Conservation (phyloP, 2,888 invertebrate species). For the Antitype chi region DNA sequence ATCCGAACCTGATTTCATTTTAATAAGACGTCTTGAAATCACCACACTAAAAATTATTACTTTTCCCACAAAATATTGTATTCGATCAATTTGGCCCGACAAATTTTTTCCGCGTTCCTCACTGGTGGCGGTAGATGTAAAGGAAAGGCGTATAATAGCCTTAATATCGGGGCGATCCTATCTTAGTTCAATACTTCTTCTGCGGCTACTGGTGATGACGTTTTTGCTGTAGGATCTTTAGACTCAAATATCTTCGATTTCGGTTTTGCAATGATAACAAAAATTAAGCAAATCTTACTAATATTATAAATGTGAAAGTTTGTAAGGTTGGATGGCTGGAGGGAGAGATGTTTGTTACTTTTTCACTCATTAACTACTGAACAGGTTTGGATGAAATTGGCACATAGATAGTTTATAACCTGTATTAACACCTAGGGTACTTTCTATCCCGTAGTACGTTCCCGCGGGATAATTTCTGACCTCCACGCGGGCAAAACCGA, state of each 20-base stretch:
- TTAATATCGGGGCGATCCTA: neutral
- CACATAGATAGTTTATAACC: too few species aligned
- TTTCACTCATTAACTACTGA: too few species aligned
- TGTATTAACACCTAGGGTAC: too few species aligned
- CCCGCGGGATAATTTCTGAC: too few species aligned
- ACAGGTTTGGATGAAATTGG: too few species aligned
- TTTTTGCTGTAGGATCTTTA: neutral
- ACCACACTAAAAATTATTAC: neutral
- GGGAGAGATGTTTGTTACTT: too few species aligned
- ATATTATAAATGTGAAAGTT: too few species aligned
- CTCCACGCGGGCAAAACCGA: too few species aligned
- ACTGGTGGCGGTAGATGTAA: constrained; percentile 19
- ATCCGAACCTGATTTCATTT: neutral
- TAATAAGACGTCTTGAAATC: neutral
- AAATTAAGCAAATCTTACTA: neutral
- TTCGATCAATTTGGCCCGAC: constrained; percentile 14
- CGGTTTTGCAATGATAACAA: neutral
- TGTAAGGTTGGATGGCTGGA: too few species aligned
- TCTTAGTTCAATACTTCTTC: constrained; percentile 20
- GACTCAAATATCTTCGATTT: neutral
- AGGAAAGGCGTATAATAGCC: neutral
- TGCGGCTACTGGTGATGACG: neutral
- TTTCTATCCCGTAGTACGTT: too few species aligned
- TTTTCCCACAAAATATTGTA: neutral
- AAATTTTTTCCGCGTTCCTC: neutral